Evolutionary conservation across 1,140 invertebrate genomes (phyloP).

Genomic region (Drosophila baimaii): DNA sequence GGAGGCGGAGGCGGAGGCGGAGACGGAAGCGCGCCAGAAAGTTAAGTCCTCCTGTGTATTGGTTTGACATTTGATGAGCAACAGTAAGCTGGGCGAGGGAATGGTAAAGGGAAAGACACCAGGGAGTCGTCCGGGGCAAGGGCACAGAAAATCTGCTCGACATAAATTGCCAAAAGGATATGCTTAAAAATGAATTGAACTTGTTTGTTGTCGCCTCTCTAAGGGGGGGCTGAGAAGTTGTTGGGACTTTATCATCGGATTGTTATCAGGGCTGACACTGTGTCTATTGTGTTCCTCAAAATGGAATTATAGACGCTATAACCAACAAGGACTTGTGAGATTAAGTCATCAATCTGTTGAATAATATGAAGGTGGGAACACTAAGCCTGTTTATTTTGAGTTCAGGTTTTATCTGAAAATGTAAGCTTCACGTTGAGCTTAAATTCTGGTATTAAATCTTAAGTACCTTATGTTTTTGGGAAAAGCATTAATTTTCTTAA

Average conservation of each 20-base stretch:
- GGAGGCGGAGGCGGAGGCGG: constrained; percentile 16
- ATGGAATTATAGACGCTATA: constrained; percentile 4
- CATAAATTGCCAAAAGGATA: constrained; percentile 67
- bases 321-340: constrained; percentile 5
- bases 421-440: no score
- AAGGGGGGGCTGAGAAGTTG: constrained; percentile 10
- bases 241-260: constrained; percentile 14
- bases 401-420: background rate
- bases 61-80: constrained; percentile 81
- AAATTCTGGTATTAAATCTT: background rate
- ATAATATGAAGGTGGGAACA: background rate
- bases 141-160: constrained; percentile 15
- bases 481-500: no score
- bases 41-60: constrained; percentile 80
- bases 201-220: constrained; percentile 52
- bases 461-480: background rate
- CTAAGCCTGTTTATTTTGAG: background rate
- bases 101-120: background rate
- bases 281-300: constrained; percentile 26
- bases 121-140: background rate
- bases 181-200: constrained; percentile 80
- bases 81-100: constrained; percentile 49
- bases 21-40: constrained; percentile 51
- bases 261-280: constrained; percentile 28
- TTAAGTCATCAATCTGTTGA: constrained; percentile 12